These are phyloP conservation scores for Emydura subglobosa DNA, from an alignment of 2,113 vertebrate genomes.

Conservation along the genomic window DNA sequence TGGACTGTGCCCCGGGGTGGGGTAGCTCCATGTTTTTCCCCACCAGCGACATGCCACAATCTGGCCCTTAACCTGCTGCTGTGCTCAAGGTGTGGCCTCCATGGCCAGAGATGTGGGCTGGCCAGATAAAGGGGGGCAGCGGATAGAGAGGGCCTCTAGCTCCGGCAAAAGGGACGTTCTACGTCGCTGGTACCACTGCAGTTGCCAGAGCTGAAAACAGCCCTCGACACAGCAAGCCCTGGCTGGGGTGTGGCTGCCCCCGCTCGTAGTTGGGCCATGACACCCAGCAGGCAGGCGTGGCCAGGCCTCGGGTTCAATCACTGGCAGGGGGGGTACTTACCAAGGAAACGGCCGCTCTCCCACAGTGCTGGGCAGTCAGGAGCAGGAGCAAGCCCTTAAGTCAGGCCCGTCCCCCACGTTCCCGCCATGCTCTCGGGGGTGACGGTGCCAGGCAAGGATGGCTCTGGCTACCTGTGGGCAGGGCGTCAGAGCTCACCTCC, in stretches of 20 bases:
- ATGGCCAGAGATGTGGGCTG: not conserved
- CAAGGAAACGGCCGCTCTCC: not conserved
- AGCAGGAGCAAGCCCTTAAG: not conserved
- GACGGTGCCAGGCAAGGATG: not conserved
- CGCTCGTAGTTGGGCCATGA: not conserved
- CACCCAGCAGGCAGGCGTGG: fast-evolving
- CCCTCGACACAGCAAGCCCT: not conserved
- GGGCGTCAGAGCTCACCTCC: not conserved
- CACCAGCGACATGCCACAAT: not conserved
- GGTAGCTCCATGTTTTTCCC: not conserved
- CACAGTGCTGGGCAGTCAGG: not conserved
- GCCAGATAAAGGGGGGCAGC: not conserved
- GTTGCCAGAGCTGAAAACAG: not conserved
- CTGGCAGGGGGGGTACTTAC: not conserved
- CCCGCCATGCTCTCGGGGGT: not conserved
- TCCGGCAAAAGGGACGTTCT: not conserved
- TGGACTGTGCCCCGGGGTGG: too few species aligned
- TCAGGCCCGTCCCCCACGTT: not conserved
- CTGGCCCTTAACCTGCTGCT: not conserved
- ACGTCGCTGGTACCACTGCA: not conserved
- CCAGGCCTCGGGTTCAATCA: too few species aligned
- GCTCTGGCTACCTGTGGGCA: not conserved
- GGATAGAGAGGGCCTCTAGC: not conserved
- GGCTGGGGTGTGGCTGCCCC: not conserved
- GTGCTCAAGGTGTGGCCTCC: not conserved